Evolutionary conservation across 2,888 invertebrate genomes (phyloP).

Genomic region (Athalia cordata): DNA sequence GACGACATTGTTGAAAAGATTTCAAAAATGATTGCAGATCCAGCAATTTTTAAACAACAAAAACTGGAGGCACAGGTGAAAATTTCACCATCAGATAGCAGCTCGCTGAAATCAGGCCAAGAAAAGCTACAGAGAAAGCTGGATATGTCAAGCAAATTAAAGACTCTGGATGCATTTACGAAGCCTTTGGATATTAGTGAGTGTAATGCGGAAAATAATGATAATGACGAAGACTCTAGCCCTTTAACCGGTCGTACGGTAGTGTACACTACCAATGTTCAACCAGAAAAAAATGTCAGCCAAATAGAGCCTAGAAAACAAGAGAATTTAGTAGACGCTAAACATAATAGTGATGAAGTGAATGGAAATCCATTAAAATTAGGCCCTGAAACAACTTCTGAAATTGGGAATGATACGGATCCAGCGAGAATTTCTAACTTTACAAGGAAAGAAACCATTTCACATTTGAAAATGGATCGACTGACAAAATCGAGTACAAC

Average conservation of each 20-base stretch:
- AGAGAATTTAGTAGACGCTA: no score
- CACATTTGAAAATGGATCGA: constrained; percentile 13
- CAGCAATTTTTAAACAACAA: not conserved
- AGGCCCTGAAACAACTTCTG: not conserved
- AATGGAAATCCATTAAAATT: no score
- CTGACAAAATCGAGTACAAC: constrained; percentile 25
- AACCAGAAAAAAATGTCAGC: no score
- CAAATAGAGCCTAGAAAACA: no score
- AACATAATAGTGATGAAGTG: no score
- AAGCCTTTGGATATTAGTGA: constrained; percentile 12
- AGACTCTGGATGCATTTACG: constrained; percentile 30
- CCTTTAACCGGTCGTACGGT: constrained; percentile 53
- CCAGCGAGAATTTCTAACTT: not conserved
- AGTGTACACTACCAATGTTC: constrained; percentile 27
- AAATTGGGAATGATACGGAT: not conserved
- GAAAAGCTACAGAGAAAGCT: constrained; percentile 22
- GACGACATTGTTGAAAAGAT: constrained; percentile 7
- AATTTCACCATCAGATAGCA: not conserved
- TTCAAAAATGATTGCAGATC: not conserved
- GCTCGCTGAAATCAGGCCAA: not conserved
- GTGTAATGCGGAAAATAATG: constrained; percentile 24
- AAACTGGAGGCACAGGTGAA: constrained; percentile 11
- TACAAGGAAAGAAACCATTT: not conserved
- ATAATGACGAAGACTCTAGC: constrained; percentile 46
- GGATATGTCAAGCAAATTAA: constrained; percentile 16